Percentiles rank a stretch among this genome's conserved stretches.
phyloP scores from a whole-genome alignment of 2,113 vertebrate genomes.

The Phrynosoma blainvillii region DNA sequence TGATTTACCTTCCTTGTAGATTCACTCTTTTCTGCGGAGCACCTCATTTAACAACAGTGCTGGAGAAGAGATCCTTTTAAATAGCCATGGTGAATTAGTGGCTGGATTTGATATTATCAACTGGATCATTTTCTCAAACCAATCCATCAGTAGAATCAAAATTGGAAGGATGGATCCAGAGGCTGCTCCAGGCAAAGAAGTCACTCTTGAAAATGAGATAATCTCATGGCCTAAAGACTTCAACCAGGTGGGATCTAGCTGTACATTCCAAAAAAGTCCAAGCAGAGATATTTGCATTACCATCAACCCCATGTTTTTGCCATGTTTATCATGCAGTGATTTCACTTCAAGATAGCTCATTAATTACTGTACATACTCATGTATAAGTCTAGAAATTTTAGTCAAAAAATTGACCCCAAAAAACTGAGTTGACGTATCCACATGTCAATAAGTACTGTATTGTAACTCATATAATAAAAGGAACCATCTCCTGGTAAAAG shows the following conservation, averaged over 20 bases:
- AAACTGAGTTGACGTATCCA: too few species aligned
- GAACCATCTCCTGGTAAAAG: too few species aligned
- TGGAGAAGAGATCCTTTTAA: neutral
- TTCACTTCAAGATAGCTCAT: too few species aligned
- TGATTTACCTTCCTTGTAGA: neutral
- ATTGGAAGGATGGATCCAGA: slow-evolving; percentile 9
- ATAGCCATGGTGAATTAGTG: neutral
- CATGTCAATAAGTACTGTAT: too few species aligned
- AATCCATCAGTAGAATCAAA: slow-evolving; percentile 1
- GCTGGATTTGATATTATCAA: slow-evolving; percentile 29
- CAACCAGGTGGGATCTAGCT: neutral
- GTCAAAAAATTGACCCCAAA: too few species aligned
- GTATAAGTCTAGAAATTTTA: too few species aligned
- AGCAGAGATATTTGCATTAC: too few species aligned
- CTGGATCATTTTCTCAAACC: slow-evolving; percentile 17
- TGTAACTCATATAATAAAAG: too few species aligned
- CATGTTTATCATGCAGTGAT: too few species aligned
- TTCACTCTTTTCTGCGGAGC: slow-evolving; percentile 1
- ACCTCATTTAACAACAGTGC: slow-evolving; percentile 22
- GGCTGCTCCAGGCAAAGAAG: neutral
- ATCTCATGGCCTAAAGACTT: neutral
- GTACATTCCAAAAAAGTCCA: too few species aligned
- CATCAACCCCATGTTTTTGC: too few species aligned
- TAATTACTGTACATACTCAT: too few species aligned
- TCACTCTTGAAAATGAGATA: neutral